Evolutionary conservation across 1,140 invertebrate species (phyloP).

Genomic region (Leptonema lineaticorne): DNA sequence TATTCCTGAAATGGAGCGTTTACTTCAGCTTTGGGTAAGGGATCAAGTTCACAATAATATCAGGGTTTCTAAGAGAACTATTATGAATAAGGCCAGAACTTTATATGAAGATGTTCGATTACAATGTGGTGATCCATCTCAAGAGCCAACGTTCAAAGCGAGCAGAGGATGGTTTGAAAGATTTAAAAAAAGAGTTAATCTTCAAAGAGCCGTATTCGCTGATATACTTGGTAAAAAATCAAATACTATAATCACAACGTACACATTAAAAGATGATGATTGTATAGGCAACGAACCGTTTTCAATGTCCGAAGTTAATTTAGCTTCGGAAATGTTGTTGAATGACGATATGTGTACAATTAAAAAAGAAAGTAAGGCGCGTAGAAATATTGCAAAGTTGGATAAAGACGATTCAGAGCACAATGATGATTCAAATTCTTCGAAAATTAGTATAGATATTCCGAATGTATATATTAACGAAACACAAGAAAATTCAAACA

Average conservation of each 20-base stretch:
- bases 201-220: not conserved
- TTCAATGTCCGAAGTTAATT: too few relatives aligned
- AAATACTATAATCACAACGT: not conserved
- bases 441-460: too few relatives aligned
- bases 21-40: not conserved
- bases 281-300: not conserved
- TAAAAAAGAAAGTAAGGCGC: too few relatives aligned
- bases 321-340: too few relatives aligned
- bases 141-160: not conserved
- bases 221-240: not conserved
- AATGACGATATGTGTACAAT: too few relatives aligned
- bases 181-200: not conserved
- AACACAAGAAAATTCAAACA: too few relatives aligned
- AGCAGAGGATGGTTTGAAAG: not conserved
- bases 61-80: not conserved
- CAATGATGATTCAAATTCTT: too few relatives aligned
- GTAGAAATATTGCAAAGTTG: too few relatives aligned
- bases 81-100: not conserved
- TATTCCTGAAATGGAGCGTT: not conserved
- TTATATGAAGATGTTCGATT: not conserved
- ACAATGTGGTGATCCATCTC: not conserved
- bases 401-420: too few relatives aligned
- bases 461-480: too few relatives aligned
- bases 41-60: not conserved
- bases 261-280: not conserved